Evolutionary conservation across 2,113 vertebrate species (phyloP), one percentile per base, ranked within the genome.

Genomic region (Tetraodon nigroviridis): DNA sequence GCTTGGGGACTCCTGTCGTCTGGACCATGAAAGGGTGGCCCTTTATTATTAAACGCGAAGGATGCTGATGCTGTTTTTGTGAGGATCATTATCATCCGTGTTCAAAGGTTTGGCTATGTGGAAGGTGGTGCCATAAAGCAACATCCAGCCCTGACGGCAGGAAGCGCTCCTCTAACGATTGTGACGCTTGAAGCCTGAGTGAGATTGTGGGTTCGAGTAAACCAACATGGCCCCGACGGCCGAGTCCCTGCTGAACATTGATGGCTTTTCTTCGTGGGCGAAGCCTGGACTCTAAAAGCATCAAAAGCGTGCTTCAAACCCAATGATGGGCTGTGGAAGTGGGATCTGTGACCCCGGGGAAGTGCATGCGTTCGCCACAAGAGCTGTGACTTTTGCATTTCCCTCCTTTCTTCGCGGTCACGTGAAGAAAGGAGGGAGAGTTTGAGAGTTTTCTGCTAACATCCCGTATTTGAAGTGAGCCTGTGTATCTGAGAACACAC

Each of bases 241-340:
- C 20, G 47, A 70, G 75, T 51, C 56, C 69, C 51, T 44, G 53
- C 64, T 61, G 40, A 75, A 59, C 80, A 78, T 67, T 80, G 81
- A 85, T 81, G 73, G 73, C 67, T 78, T 70, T 62, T 42, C 61
- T 60, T 5, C 72, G 71, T 58, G 71, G 70, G 51, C 18, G 42
- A 69, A 75, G 64, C 78, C 78, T 76, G 69, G 58, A 73, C 71
- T 81, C 78, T 37, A 79, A 71, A 86, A 78, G 73, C 84, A 79
- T 78, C 70, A 55, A 67, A 78, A 58, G 67, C 40, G 56, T 55
- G 65, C 64, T 64, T 42, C 60, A 72, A 77, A 71, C 64, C 76
- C 75, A 68, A 52, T 66, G 77, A 78, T 78, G 73, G 83, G 11
- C 40, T 27, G 41, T 47, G 41, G 55, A 69, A 49, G 49, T 50